Conservation (phyloP, 2,888 invertebrate genomes). For the Clusia tigrina region DNA sequence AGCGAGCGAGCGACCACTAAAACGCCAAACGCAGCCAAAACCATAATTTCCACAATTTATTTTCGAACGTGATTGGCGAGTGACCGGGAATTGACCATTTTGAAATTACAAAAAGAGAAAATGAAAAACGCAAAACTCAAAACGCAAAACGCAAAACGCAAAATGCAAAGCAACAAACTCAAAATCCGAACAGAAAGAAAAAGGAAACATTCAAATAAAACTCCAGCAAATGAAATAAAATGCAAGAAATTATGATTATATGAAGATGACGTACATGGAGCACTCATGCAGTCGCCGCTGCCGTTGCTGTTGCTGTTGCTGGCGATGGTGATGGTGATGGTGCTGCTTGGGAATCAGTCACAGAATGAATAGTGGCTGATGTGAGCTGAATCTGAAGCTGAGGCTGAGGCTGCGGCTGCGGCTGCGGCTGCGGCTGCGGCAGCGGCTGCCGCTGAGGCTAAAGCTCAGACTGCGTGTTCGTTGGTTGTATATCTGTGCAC, state of each 20-base stretch:
- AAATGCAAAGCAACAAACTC: conserved; percentile 32
- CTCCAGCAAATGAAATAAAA: conserved; percentile 58
- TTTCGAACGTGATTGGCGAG: conserved; percentile 60
- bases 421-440: conserved; percentile 4
- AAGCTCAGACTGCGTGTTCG: conserved; percentile 7
- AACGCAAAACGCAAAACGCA: conserved; percentile 50
- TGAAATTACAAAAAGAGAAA: background rate
- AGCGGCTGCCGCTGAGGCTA: conserved; percentile 7
- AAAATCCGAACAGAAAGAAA: conserved; percentile 20
- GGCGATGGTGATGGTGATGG: conserved; percentile 7
- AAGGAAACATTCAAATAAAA: conserved; percentile 26
- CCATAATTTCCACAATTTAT: conserved; percentile 65
- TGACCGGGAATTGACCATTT: conserved; percentile 10
- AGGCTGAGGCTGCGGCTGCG: background rate
- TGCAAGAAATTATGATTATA: conserved; percentile 59
- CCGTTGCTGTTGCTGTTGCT: background rate
- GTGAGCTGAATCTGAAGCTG: too few relatives aligned
- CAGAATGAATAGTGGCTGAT: too few relatives aligned
- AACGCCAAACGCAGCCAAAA: conserved; percentile 47
- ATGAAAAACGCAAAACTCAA: conserved; percentile 28
- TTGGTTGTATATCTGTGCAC: conserved; percentile 9
- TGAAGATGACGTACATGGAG: conserved; percentile 37
- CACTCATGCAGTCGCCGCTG: background rate
- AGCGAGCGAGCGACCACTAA: conserved; percentile 33
- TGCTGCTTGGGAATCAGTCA: conserved; percentile 6